These are phyloP conservation scores for Peromyscus attwateri DNA, from an alignment of 2,797 vertebrate species.

Conservation along the genomic window DNA sequence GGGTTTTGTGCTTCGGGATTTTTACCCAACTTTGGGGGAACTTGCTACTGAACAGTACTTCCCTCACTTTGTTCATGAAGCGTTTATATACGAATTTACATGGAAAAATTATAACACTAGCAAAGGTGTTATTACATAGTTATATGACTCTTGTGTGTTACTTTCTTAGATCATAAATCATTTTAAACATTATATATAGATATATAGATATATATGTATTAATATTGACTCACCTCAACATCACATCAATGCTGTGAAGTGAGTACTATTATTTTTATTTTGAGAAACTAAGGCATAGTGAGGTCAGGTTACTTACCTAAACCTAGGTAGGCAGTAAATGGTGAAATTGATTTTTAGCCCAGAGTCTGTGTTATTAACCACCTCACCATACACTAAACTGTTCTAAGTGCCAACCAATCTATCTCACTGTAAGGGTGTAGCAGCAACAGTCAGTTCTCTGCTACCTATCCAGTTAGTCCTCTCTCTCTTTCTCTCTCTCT, in stretches of 20 bases:
- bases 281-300: conserved; percentile 13
- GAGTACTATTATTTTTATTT: conserved; percentile 46
- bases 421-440: background rate
- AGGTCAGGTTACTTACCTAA: conserved; percentile 29
- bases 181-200: conserved; percentile 18
- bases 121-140: background rate
- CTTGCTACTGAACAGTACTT: conserved; percentile 67
- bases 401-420: background rate
- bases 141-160: background rate
- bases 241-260: background rate
- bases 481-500: background rate
- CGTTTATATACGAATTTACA: conserved; percentile 48
- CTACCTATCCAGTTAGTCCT: background rate
- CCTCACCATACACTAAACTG: background rate
- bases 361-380: background rate
- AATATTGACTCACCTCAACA: background rate
- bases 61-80: conserved; percentile 28
- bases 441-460: background rate
- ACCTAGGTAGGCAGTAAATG: background rate
- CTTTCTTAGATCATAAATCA: conserved; percentile 15
- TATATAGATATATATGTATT: background rate
- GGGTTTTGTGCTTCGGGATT: conserved; percentile 64
- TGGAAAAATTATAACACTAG: conserved; percentile 19
- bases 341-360: background rate
- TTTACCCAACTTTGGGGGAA: conserved; percentile 40